These are phyloP conservation scores for Cinclus cinclus DNA, from an alignment of 2,113 vertebrate genomes.

Conservation along the genomic window DNA sequence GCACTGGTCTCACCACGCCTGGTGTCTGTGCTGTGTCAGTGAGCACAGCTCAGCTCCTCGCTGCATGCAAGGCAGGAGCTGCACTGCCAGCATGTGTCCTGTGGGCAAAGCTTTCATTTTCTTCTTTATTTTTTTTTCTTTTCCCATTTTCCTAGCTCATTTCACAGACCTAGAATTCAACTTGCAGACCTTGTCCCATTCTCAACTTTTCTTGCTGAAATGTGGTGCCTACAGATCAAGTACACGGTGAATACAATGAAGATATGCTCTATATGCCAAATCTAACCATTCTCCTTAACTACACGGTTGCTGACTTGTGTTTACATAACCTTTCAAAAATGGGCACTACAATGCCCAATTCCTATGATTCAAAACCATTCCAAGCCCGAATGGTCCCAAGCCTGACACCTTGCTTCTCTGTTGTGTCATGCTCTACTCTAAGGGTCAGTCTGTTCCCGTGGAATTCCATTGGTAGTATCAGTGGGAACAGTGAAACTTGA, in stretches of 20 bases:
- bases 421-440: neutral
- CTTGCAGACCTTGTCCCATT: neutral
- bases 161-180: neutral
- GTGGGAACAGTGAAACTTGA: neutral
- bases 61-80: conserved; percentile 23
- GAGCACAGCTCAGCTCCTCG: neutral
- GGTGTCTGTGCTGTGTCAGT: neutral
- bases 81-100: conserved; percentile 35
- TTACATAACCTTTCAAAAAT: conserved; percentile 38
- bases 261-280: conserved; percentile 62
- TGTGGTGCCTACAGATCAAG: conserved; percentile 20
- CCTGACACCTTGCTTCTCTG: neutral
- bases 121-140: accelerated
- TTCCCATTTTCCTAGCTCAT: neutral
- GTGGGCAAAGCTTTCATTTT: neutral
- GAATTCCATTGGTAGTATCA: neutral
- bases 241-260: neutral
- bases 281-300: conserved; percentile 60
- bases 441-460: neutral
- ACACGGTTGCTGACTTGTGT: conserved; percentile 33
- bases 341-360: neutral
- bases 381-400: conserved; percentile 15
- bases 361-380: conserved; percentile 59
- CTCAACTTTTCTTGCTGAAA: neutral
- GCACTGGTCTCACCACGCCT: neutral